phyloP scores from a whole-genome alignment of 2,113 vertebrate species.

The Thermophis baileyi region DNA sequence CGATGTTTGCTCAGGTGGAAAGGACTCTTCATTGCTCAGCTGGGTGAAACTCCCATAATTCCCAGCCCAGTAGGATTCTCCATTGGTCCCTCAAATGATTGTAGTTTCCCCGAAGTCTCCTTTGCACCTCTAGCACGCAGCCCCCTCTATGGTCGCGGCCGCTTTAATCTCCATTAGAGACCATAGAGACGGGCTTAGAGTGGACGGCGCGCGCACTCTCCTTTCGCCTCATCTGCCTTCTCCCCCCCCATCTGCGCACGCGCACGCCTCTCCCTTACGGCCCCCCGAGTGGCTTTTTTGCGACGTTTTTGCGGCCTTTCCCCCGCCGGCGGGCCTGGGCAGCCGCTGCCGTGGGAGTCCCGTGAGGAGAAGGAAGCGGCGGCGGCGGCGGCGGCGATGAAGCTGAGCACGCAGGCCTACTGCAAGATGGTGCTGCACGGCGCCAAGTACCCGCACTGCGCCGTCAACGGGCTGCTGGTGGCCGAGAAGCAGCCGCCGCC shows the following conservation, averaged over 20 bases:
- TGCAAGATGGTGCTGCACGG: constrained; percentile 95
- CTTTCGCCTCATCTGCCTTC: no score
- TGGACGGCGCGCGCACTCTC: no score
- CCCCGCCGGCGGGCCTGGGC: not conserved
- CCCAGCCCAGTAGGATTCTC: not conserved
- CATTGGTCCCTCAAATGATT: fast-evolving
- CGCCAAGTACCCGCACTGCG: constrained; percentile 89
- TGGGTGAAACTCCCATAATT: not conserved
- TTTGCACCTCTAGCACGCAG: not conserved
- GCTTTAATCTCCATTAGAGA: not conserved
- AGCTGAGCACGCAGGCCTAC: constrained; percentile 91
- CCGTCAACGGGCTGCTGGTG: constrained; percentile 89
- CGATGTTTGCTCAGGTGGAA: not conserved
- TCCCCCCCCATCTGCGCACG: not conserved
- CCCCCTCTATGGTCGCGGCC: not conserved
- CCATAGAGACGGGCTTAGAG: not conserved
- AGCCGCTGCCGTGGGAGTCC: not conserved
- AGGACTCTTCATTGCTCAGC: not conserved
- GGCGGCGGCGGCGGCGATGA: constrained; percentile 59
- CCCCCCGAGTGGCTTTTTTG: not conserved
- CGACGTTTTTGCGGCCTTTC: not conserved
- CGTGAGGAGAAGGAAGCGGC: not conserved
- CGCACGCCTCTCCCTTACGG: not conserved
- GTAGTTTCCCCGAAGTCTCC: not conserved
- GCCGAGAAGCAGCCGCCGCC: constrained; percentile 74